Evolutionary conservation across 2,888 invertebrate genomes (phyloP).

Genomic region (Liodrosophila aerea): DNA sequence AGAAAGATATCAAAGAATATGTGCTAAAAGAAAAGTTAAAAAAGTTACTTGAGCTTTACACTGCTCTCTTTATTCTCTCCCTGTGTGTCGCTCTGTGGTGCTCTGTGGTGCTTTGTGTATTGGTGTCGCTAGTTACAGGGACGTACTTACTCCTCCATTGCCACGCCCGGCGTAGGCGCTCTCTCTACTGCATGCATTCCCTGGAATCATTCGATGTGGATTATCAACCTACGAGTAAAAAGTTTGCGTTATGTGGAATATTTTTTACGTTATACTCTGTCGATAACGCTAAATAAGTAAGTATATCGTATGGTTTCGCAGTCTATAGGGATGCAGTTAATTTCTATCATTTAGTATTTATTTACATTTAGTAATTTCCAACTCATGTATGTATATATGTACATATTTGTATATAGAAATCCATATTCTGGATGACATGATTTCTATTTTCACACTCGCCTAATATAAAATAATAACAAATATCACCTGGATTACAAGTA

Average conservation of each 20-base stretch:
- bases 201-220: constrained; percentile 76
- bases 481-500: too few relatives aligned
- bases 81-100: constrained; percentile 3
- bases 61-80: constrained; percentile 15
- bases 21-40: constrained; percentile 42
- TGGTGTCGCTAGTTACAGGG: not conserved
- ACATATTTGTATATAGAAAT: too few relatives aligned
- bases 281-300: constrained; percentile 80
- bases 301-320: constrained; percentile 26
- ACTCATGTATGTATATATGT: too few relatives aligned
- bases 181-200: constrained; percentile 68
- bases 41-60: constrained; percentile 45
- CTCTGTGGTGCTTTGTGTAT: not conserved
- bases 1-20: constrained; percentile 40
- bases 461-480: constrained; percentile 2
- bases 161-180: constrained; percentile 3
- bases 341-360: too few relatives aligned
- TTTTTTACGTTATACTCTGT: constrained; percentile 79
- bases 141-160: not conserved
- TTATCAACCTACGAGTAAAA: constrained; percentile 44
- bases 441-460: too few relatives aligned
- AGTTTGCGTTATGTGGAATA: constrained; percentile 63
- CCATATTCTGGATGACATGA: too few relatives aligned
- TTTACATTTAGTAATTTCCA: too few relatives aligned
- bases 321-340: too few relatives aligned